Percentiles rank a stretch among this genome's conserved stretches.
phyloP scores from a whole-genome alignment of 2,888 invertebrate species.

The Notodonta ziczac region DNA sequence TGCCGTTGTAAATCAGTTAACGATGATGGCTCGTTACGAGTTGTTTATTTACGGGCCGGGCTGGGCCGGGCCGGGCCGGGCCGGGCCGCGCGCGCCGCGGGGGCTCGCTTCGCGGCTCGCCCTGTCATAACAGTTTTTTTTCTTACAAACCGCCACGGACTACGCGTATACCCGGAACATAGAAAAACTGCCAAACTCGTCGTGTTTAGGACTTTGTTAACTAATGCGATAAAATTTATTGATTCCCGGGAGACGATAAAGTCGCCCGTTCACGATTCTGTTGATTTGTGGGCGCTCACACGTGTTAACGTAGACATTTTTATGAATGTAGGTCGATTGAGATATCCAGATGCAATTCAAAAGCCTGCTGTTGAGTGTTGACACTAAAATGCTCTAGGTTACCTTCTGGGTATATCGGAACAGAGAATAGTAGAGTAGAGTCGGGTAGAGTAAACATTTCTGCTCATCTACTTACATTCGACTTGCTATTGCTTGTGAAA shows the following conservation, averaged over 20 bases:
- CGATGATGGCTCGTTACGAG: constrained; percentile 40
- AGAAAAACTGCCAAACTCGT: constrained; percentile 37
- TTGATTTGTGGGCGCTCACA: constrained; percentile 29
- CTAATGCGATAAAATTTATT: constrained; percentile 65
- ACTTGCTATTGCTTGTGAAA: too few species aligned
- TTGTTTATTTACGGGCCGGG: constrained; percentile 39
- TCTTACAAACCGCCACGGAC: constrained; percentile 20
- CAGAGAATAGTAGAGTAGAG: too few species aligned
- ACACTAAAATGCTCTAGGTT: too few species aligned
- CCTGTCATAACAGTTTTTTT: constrained; percentile 55
- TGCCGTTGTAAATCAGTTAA: constrained; percentile 44
- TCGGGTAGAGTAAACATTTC: too few species aligned
- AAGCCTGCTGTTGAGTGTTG: background rate
- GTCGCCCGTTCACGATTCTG: constrained; percentile 8
- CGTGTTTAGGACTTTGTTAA: constrained; percentile 51
- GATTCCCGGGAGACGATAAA: constrained; percentile 56
- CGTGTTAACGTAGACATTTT: constrained; percentile 14
- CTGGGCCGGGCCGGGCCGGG: constrained; percentile 23
- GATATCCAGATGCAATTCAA: background rate
- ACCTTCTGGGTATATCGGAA: too few species aligned
- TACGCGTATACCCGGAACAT: constrained; percentile 49
- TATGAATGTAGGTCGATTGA: background rate
- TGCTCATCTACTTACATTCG: too few species aligned
- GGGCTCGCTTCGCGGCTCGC: constrained; percentile 36
- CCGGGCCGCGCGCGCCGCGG: constrained; percentile 39